Evolutionary conservation across 1,140 invertebrate species (phyloP).

Genomic region (Bombus balteatus): DNA sequence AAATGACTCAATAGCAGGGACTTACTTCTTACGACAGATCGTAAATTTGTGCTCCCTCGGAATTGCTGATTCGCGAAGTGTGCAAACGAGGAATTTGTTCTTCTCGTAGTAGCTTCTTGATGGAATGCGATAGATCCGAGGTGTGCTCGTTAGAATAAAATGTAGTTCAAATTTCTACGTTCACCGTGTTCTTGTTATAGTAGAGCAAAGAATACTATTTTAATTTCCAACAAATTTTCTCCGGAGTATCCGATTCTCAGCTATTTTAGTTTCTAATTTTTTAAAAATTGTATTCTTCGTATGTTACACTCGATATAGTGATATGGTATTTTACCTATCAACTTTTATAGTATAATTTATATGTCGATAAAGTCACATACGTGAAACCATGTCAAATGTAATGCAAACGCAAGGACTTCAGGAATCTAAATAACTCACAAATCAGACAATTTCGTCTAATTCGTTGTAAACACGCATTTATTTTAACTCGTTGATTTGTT

Average conservation of each 20-base stretch:
- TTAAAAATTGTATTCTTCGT: not conserved
- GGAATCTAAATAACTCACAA: not conserved
- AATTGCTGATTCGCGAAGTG: not conserved
- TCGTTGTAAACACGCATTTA: conserved; percentile 13
- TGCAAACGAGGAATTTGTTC: not conserved
- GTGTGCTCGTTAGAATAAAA: too few species aligned
- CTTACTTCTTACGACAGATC: not conserved
- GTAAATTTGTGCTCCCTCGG: not conserved
- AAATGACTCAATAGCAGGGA: not conserved
- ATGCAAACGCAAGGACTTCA: not conserved
- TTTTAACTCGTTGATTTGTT: not conserved
- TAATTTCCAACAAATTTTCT: not conserved
- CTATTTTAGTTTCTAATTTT: not conserved
- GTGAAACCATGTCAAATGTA: too few species aligned
- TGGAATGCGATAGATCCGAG: too few species aligned
- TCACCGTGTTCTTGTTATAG: too few species aligned
- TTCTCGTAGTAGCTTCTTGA: too few species aligned
- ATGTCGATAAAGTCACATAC: too few species aligned
- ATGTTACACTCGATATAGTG: too few species aligned
- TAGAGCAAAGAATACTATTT: not conserved
- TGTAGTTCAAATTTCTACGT: too few species aligned
- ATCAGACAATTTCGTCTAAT: not conserved
- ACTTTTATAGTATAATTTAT: too few species aligned
- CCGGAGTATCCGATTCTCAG: too few species aligned
- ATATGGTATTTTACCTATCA: too few species aligned